Percentiles rank a stretch among this genome's conserved stretches.
These are phyloP conservation scores for Cebidichthys violaceus DNA, from an alignment of 2,113 vertebrate species.

Conservation along the genomic window DNA sequence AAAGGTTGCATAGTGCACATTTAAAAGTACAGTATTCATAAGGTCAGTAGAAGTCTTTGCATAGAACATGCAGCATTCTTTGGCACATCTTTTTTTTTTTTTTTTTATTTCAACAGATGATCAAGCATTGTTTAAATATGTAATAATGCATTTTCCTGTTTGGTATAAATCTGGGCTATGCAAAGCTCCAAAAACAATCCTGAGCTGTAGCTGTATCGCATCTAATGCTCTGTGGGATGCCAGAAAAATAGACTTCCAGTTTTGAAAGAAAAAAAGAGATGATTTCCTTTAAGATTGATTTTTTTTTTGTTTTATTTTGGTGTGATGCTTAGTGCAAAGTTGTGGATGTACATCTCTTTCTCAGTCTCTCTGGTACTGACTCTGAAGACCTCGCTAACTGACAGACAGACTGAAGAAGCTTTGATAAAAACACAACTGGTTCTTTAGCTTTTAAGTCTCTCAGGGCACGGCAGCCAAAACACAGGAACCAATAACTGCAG, in stretches of 20 bases:
- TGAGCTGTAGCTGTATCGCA: conserved; percentile 5
- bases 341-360: conserved; percentile 42
- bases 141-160: conserved; percentile 41
- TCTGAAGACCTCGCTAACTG: conserved; percentile 59
- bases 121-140: conserved; percentile 56
- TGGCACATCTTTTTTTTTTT: conserved; percentile 42
- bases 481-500: conserved; percentile 72
- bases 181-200: background rate
- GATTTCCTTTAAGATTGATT: conserved; percentile 17
- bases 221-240: conserved; percentile 31
- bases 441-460: conserved; percentile 73
- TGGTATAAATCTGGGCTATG: conserved; percentile 38
- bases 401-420: conserved; percentile 64
- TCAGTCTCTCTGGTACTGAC: conserved; percentile 53
- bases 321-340: conserved; percentile 40
- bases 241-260: conserved; percentile 14
- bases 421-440: conserved; percentile 74
- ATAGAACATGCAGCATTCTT: conserved; percentile 9
- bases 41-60: conserved; percentile 48
- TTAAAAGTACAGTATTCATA: conserved; percentile 33
- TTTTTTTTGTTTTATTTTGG: conserved; percentile 33
- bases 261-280: conserved; percentile 28
- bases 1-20: conserved; percentile 24
- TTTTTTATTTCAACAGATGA: conserved; percentile 42
- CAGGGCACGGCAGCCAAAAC: conserved; percentile 67